These are phyloP conservation scores for Psettodes erumei DNA, from an alignment of 2,113 vertebrate species.

Conservation along the genomic window DNA sequence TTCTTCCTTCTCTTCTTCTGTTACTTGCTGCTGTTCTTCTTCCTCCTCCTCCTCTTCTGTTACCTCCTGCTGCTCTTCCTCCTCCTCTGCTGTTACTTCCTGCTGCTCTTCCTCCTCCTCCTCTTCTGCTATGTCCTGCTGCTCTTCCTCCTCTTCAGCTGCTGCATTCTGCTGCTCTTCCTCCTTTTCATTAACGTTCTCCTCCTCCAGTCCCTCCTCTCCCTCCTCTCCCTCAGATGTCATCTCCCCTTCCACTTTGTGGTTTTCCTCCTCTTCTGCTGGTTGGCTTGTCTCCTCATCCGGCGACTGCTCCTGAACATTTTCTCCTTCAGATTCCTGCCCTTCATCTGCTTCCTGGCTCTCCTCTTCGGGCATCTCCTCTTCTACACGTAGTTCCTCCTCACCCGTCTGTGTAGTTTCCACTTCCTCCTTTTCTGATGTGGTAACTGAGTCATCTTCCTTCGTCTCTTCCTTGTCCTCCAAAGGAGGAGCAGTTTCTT, in stretches of 20 bases:
- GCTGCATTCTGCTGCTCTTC: too few species aligned
- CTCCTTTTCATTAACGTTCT: background rate
- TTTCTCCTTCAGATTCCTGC: constrained; percentile 5
- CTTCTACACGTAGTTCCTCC: background rate
- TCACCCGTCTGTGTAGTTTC: background rate
- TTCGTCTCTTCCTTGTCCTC: constrained; percentile 29
- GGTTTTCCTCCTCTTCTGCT: background rate
- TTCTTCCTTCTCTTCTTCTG: background rate
- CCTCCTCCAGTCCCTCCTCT: background rate
- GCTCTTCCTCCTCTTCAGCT: background rate
- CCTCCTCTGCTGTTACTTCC: background rate
- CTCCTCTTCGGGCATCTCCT: constrained; percentile 21
- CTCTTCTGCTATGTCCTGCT: too few species aligned
- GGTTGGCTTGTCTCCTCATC: background rate
- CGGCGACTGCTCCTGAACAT: background rate
- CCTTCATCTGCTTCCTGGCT: background rate
- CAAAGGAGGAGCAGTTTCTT: constrained; percentile 14
- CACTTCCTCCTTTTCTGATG: constrained; percentile 25
- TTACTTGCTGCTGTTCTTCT: too few species aligned
- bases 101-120: background rate
- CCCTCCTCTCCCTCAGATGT: background rate
- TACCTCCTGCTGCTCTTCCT: background rate
- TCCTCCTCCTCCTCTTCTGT: background rate
- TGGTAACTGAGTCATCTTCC: constrained; percentile 1
- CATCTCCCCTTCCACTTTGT: background rate